Evolutionary conservation across 2,888 invertebrate genomes (phyloP).

Genomic region (Clepsis dumicolana): DNA sequence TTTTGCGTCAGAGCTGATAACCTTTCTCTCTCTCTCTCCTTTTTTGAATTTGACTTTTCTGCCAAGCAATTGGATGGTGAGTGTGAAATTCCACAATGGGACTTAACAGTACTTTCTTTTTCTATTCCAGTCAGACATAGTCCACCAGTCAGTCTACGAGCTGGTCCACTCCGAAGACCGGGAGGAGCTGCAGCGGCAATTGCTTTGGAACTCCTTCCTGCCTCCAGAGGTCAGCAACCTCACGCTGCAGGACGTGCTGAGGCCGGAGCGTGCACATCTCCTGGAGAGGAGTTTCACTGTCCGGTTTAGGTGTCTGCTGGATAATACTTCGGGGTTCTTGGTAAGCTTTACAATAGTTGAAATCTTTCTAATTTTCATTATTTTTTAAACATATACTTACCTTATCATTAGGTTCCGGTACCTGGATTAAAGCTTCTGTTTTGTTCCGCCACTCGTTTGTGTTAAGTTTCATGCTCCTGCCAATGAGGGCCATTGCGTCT

Average conservation of each 20-base stretch:
- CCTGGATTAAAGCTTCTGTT: too few species aligned
- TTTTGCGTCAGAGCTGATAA: too few species aligned
- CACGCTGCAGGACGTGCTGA: conserved; percentile 94
- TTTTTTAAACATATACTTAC: too few species aligned
- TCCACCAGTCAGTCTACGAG: conserved; percentile 99
- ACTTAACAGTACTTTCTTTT: neutral
- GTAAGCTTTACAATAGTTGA: conserved; percentile 83
- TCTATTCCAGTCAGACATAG: conserved; percentile 97
- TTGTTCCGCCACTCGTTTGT: too few species aligned
- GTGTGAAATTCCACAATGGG: too few species aligned
- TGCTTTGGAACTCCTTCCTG: conserved; percentile 97
- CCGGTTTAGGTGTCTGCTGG: conserved; percentile 98
- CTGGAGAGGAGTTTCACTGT: conserved; percentile 99
- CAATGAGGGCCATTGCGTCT: too few species aligned
- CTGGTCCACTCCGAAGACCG: conserved; percentile 99
- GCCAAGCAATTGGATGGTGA: too few species aligned
- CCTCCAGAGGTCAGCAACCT: conserved; percentile 91
- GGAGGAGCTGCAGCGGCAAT: conserved; percentile 97
- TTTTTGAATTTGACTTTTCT: too few species aligned
- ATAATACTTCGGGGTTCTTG: conserved; percentile 99
- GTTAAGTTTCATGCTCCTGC: too few species aligned
- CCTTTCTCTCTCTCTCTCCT: too few species aligned
- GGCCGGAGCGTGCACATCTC: conserved; percentile 95
- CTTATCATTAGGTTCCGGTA: too few species aligned
- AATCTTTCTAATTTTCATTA: too few species aligned